phyloP scores from a whole-genome alignment of 2,113 vertebrate species.

The Chloebia gouldiae region DNA sequence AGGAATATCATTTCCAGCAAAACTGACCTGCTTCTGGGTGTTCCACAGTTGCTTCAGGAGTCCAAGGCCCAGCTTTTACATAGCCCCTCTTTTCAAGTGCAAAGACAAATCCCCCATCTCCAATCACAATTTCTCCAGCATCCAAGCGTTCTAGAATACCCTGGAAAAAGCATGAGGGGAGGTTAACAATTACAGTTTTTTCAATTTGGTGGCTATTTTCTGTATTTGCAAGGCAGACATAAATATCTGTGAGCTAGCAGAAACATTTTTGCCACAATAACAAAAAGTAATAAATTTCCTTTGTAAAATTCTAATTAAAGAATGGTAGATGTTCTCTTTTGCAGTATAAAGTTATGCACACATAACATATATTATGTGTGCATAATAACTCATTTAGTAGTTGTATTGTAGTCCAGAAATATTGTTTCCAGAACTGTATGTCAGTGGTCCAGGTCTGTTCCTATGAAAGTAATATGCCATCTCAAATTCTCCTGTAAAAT shows the following conservation, averaged over 20 bases:
- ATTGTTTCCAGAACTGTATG: not conserved
- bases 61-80: conserved; percentile 97
- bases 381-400: not conserved
- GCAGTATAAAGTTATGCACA: not conserved
- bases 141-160: conserved; percentile 89
- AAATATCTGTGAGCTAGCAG: not conserved
- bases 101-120: conserved; percentile 96
- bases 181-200: not conserved
- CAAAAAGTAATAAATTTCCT: not conserved
- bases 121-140: conserved; percentile 90
- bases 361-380: not conserved
- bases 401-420: not conserved
- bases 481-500: not conserved
- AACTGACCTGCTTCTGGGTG: conserved; percentile 90
- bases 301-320: not conserved
- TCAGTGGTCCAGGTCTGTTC: not conserved
- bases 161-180: conserved; percentile 58
- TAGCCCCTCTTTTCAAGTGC: conserved; percentile 96
- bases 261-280: not conserved
- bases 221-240: not conserved
- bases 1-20: not conserved
- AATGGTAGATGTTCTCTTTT: not conserved
- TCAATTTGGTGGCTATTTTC: not conserved
- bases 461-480: not conserved
- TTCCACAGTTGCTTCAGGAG: conserved; percentile 91